Base-by-base conservation (phyloP, 2,113 vertebrate genomes). In the Solea senegalensis region DNA sequence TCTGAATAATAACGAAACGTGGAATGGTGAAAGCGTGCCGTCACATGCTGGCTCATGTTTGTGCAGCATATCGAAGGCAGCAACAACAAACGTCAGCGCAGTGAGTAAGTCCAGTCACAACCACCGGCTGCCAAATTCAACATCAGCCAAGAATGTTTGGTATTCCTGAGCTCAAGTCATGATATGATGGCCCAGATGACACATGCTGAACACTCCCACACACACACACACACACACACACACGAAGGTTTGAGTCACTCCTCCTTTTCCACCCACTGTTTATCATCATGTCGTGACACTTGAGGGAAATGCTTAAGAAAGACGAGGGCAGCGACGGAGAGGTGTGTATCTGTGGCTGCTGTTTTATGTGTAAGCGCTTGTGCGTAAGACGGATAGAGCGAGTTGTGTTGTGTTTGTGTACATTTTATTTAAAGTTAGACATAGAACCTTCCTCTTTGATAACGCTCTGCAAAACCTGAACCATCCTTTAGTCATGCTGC, bases 121-220 rank as follows among this genome's bases (percentile, higher is more conserved):
- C 65, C 60, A 71, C 13, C 1, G 40, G 55, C 78, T 65, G 76
- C 69, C 74, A 78, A 51, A 68, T 76, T 57, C 76, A 56, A 45
- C 52, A 73, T 44, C 41, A 69, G 75, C 26, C 49, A 79, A 62
- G 80, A 87, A 88, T 84, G 74, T 79, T 87, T 74, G 78, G 84
- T 54, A 85, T 88, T 83, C 72, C 57, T 67, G 59, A 43, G 64
- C 65, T 85, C 84, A 86, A 76, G 76, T 77, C 74, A 83, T 63
- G 78, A 88, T 85, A 74, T 52, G 84, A 88, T 68, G 72, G 45
- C 46, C 50, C 43, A 2, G 64, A 86, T 91, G 86, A 90, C 86
- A 90, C 89, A 90, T 62, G 58, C 52, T 68, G 80, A 83, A 58
- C 49, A 66, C 72, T 60, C 69, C 63, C 61, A 6, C 52, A 53